These are phyloP conservation scores for Hypolimnas misippus DNA, from an alignment of 2,888 invertebrate species.

Conservation along the genomic window DNA sequence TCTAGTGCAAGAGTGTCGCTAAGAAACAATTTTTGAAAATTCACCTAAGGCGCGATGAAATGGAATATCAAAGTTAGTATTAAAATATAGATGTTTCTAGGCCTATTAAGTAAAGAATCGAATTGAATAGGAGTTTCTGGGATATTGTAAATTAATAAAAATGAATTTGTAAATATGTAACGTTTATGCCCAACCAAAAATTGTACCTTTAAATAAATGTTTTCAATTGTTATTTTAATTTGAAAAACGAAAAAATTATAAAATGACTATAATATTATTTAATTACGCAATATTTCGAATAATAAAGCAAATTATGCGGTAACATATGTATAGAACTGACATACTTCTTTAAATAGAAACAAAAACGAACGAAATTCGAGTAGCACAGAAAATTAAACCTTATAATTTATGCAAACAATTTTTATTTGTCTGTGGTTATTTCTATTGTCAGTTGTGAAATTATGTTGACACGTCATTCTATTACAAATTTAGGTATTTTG, in stretches of 20 bases:
- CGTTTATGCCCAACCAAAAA: too few species aligned
- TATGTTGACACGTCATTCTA: background rate
- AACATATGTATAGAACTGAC: background rate
- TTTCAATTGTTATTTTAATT: background rate
- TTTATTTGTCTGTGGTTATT: background rate
- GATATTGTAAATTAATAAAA: too few species aligned
- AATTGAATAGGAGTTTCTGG: too few species aligned
- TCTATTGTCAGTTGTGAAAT: slow-evolving; percentile 6
- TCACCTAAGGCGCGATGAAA: too few species aligned
- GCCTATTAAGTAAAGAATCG: too few species aligned
- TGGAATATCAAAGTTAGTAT: too few species aligned
- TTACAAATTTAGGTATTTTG: background rate
- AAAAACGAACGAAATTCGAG: background rate
- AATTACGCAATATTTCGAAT: background rate
- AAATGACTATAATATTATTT: background rate
- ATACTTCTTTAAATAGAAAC: background rate
- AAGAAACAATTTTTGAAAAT: background rate
- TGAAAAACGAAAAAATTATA: background rate
- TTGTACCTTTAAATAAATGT: too few species aligned
- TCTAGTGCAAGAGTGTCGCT: background rate
- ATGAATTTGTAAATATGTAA: too few species aligned
- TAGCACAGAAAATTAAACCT: background rate
- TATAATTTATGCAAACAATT: background rate
- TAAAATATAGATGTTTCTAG: too few species aligned
- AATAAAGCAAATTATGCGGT: background rate